Evolutionary conservation across 1,140 invertebrate genomes (phyloP), one percentile per base, ranked within the genome.

Genomic region (Goniozus legneri): DNA sequence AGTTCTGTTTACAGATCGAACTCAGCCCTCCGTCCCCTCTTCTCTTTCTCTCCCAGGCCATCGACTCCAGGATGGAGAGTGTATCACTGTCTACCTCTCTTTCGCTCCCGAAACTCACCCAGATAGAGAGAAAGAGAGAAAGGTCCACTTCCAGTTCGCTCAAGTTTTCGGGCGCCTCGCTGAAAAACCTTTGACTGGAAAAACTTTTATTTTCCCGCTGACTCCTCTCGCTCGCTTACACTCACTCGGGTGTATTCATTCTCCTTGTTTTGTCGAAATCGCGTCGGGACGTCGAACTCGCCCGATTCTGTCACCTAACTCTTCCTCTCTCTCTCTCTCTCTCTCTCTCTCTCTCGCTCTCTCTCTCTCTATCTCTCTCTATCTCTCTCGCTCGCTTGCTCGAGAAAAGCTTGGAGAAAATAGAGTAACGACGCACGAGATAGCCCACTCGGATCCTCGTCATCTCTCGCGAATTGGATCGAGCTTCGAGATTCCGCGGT

Each of bases 151-250:
- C 38, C 45, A 66, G 60, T 67, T 67, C 60, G 47, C 31, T 32
- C 55, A 67, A 67, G 61, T 65, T 67, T 65, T 64, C 63, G 61
- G 57, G 57, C 61, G 61, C 60, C 61, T 44, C 47, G 38, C 37
- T 45, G 37, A n/a, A n/a, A n/a, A n/a, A n/a, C n/a, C n/a, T n/a
- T n/a, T n/a, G n/a, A n/a, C 44, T 41, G 47, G 40, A 42, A 47
- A 67, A 68, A 67, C 60, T 69, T 69, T 67, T n/a, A n/a, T n/a
- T n/a, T 65, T 69, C 62, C 53, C 59, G 65, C 65, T 69, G 67
- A 69, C 62, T 69, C 62, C 62, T 65, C 64, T 52, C 47, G 40
- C 46, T 44, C 46, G 37, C 24, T n/a, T n/a, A n/a, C n/a, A n/a
- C n/a, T n/a, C n/a, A n/a, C n/a, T n/a, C n/a, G n/a, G n/a, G n/a